A percentile compares a stretch with the other conserved stretches of the same genome.
phyloP scores from a whole-genome alignment of 2,888 invertebrate species.

The Quadriops clusia region DNA sequence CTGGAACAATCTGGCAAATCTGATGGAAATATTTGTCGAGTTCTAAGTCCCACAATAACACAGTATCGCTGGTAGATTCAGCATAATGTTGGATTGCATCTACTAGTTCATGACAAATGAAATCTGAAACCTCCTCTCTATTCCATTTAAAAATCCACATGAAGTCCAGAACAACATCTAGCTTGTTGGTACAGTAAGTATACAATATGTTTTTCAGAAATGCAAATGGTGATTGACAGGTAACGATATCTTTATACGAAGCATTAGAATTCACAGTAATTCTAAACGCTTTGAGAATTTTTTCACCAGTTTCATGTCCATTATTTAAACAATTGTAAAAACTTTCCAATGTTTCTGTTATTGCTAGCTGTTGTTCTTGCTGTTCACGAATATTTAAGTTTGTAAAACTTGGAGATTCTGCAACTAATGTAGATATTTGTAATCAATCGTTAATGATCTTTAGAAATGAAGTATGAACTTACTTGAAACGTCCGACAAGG shows the following conservation, averaged over 20 bases:
- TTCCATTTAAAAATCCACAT: constrained; percentile 44
- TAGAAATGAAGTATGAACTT: too few species aligned
- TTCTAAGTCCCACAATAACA: constrained; percentile 31
- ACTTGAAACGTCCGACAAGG: too few species aligned
- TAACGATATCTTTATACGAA: constrained; percentile 43
- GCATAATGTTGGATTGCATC: constrained; percentile 44
- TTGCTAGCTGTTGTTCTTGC: too few species aligned
- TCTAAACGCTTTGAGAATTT: constrained; percentile 44
- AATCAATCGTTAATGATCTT: too few species aligned
- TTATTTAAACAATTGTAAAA: constrained; percentile 41
- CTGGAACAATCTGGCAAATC: constrained; percentile 46
- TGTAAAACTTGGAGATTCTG: too few species aligned
- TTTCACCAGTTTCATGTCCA: constrained; percentile 42
- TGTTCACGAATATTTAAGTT: too few species aligned
- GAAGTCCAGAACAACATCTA: constrained; percentile 49
- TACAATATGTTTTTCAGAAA: constrained; percentile 43
- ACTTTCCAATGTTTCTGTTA: too few species aligned
- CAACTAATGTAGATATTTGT: too few species aligned
- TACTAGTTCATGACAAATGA: constrained; percentile 52
- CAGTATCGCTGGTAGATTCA: constrained; percentile 24
- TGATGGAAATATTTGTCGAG: constrained; percentile 42
- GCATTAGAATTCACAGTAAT: constrained; percentile 45
- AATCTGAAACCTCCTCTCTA: constrained; percentile 44
- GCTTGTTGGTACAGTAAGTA: constrained; percentile 43
- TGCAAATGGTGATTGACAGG: constrained; percentile 39